Evolutionary conservation across 2,797 vertebrate species (phyloP).

Genomic region (Pangasius mekongensis): DNA sequence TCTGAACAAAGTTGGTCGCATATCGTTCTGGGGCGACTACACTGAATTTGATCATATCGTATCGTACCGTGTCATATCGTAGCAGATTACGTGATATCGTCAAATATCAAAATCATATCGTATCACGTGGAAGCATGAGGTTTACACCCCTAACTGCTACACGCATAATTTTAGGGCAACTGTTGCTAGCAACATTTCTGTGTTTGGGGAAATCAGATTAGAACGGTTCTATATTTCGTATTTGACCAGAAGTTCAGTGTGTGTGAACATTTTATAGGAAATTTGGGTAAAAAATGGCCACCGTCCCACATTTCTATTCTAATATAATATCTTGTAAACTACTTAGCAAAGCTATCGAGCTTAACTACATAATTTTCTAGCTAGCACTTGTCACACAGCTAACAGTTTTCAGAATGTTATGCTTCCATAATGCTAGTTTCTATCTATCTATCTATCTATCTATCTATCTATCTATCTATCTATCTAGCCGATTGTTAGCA

Average conservation of each 20-base stretch:
- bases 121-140: neutral
- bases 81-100: neutral
- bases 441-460: neutral
- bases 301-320: neutral
- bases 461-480: neutral
- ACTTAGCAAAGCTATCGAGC: neutral
- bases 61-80: neutral
- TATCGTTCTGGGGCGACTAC: neutral
- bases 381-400: neutral
- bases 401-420: neutral
- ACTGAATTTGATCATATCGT: neutral
- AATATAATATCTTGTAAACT: neutral
- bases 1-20: neutral
- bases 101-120: neutral
- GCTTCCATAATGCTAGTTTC: too few relatives aligned
- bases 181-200: neutral
- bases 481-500: neutral
- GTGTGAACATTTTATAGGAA: neutral
- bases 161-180: neutral
- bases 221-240: too few relatives aligned
- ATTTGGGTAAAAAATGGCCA: neutral
- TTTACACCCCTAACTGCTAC: neutral
- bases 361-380: neutral
- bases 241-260: too few relatives aligned
- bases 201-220: neutral